Evolutionary conservation across 2,888 invertebrate genomes (phyloP), one percentile per base, ranked within the genome.

Genomic region (Pyrrhia umbra): DNA sequence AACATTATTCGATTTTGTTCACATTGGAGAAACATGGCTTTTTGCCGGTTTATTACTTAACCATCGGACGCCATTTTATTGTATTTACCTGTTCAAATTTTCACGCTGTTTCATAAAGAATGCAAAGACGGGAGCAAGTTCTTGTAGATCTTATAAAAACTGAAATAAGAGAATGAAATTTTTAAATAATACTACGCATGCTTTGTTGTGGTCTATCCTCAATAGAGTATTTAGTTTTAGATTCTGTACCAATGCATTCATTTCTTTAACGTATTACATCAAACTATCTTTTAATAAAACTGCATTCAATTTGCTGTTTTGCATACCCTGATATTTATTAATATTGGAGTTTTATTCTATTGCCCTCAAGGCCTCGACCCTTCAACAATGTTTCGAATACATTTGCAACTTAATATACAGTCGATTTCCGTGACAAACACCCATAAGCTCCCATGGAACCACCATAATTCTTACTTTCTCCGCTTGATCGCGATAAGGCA

Each of bases 401-500:
- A 68, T 66, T 68, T 64, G 64, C 50, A 75, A 60, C 45, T 25
- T 64, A 67, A 65, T 62, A 65, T 52, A 68, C 27, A 45, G 59
- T 15, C n/a, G 42, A 42, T 55, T 78, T 52, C 49, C 76, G 78
- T 77, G 77, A 68, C 79, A 65, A 73, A 47, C 13, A 50, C 51
- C 54, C 57, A 78, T 77, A 64, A 73, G 39, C 21, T 47, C 54
- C 52, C 46, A 67, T 63, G 23, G 55, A 62, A 67, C 63, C 47
- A 61, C 62, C 62, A 76, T 77, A 73, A 69, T 47, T 77, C 69
- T 67, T 65, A 75, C 77, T 77, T 78, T 77, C 77, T 65, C 75
- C 47, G 51, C 23, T 40, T 58, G 57, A 65, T 75, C 76, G 47
- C 21, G 73, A 77, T 77, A 76, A 75, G 54, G 60, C 57, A 55